Evolutionary conservation across 1,140 invertebrate species (phyloP).

Genomic region (Drosophila hydei): DNA sequence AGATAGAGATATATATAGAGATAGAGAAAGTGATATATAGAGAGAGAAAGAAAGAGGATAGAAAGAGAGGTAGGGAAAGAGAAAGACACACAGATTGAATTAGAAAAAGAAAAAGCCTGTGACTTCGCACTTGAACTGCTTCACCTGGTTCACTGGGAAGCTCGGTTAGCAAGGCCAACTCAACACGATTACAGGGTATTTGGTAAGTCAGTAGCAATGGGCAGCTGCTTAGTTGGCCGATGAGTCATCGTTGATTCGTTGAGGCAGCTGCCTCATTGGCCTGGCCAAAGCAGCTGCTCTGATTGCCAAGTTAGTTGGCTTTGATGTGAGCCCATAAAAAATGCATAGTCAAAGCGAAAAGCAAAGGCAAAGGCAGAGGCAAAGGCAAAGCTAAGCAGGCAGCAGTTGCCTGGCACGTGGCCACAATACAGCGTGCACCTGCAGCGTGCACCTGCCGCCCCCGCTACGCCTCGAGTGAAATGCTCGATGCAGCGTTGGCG

Average conservation of each 20-base stretch:
- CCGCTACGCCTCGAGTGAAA: background rate
- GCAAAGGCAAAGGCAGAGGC: slow-evolving; percentile 3
- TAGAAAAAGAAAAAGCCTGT: no score
- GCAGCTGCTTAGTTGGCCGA: background rate
- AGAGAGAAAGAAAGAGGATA: no score
- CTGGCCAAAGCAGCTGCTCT: background rate
- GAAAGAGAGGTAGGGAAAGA: no score
- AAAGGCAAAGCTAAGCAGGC: background rate
- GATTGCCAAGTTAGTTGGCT: slow-evolving; percentile 42
- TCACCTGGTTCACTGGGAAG: no score
- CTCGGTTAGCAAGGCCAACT: no score
- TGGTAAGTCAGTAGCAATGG: background rate
- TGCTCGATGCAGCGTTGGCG: slow-evolving; percentile 36
- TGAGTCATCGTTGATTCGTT: background rate
- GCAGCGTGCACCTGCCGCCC: background rate
- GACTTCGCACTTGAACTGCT: no score
- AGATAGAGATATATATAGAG: no score
- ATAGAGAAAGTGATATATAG: no score
- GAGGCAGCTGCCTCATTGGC: slow-evolving; percentile 32
- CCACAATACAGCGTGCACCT: background rate
- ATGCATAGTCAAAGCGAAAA: slow-evolving; percentile 38
- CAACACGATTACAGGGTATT: background rate
- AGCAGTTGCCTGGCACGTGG: background rate
- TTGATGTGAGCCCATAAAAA: slow-evolving; percentile 54
- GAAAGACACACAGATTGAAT: no score